phyloP scores from a whole-genome alignment of 2,113 vertebrate species.

The Oceanites oceanicus region DNA sequence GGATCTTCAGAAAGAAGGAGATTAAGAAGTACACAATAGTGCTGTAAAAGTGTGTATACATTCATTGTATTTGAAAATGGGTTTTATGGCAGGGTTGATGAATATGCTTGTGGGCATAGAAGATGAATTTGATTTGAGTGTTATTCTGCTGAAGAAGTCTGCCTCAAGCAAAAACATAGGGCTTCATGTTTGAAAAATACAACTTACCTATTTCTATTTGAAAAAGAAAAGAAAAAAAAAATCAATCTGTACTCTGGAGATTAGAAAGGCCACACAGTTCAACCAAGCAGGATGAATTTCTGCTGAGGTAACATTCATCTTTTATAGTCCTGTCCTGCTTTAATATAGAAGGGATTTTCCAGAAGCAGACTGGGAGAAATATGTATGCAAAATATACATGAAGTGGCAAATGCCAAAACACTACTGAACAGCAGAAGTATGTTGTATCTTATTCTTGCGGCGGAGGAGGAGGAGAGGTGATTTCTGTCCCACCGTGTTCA shows the following conservation, averaged over 20 bases:
- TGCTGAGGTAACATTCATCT: slow-evolving; percentile 6
- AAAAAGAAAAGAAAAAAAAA: not conserved
- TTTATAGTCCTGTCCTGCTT: not conserved
- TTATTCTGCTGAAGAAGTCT: not conserved
- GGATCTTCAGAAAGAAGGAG: not conserved
- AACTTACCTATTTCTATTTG: slow-evolving; percentile 14
- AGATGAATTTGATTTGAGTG: slow-evolving; percentile 1
- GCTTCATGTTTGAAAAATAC: not conserved
- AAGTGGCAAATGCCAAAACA: not conserved
- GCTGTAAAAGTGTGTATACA: not conserved
- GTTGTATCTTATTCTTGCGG: not conserved
- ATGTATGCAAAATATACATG: not conserved
- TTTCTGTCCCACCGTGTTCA: not conserved
- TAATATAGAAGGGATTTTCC: not conserved
- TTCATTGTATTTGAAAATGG: not conserved
- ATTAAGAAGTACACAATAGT: not conserved
- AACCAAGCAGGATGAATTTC: slow-evolving; percentile 32
- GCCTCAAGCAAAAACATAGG: not conserved
- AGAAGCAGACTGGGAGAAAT: not conserved
- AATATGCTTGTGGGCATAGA: slow-evolving; percentile 13
- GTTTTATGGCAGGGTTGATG: not conserved
- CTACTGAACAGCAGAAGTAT: not conserved
- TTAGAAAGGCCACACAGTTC: slow-evolving; percentile 36
- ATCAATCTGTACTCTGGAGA: not conserved
- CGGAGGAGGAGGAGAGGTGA: not conserved